Evolutionary conservation across 2,797 vertebrate genomes (phyloP), one percentile per base, ranked within the genome.

Genomic region (Catamblyrhynchus diadema): DNA sequence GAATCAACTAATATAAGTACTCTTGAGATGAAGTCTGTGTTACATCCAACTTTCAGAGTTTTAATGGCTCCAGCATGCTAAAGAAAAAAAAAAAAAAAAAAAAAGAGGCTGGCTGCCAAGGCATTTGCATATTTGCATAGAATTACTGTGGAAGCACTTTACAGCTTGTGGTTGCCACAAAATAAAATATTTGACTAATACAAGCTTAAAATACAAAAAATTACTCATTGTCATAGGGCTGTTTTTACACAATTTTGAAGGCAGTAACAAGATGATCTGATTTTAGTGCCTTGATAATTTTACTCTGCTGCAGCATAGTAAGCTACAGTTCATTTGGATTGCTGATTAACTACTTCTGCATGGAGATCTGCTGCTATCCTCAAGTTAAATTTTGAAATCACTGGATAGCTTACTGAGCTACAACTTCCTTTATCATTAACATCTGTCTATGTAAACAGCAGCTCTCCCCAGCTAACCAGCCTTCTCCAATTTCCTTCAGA

Each of bases 101-200:
- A 19, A 25, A 27, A 25, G 8, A 74, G 57, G 37, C 70, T 82
- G 65, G 32, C 60, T 90, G 95, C 86, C 95, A 96, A 94, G 62
- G 66, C 51, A 83, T 94, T 91, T 90, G 57, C 64, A 90, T 57
- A 83, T 94, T 91, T 90, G 57, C 64, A 90, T 57, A 92, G 78
- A 86, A 86, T 88, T 93, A 81, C 1, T 82, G 66, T 51, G 85
- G 93, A 81, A 94, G 66, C 65, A 81, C 37, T 74, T 77, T 54
- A 77, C 30, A 82, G 82, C 48, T 88, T 84, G 88, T 73, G 77
- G 70, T 64, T 70, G 64, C 73, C 77, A 88, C 85, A 95, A 88
- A 86, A 86, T 60, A 54, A 93, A 94, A 64, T 73, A 94, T 64
- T 67, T 82, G 54, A 72, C 69, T 84, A 88, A 87, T 70, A 48